Evolutionary conservation across 2,113 vertebrate species (phyloP).

Genomic region (Raphicerus campestris): DNA sequence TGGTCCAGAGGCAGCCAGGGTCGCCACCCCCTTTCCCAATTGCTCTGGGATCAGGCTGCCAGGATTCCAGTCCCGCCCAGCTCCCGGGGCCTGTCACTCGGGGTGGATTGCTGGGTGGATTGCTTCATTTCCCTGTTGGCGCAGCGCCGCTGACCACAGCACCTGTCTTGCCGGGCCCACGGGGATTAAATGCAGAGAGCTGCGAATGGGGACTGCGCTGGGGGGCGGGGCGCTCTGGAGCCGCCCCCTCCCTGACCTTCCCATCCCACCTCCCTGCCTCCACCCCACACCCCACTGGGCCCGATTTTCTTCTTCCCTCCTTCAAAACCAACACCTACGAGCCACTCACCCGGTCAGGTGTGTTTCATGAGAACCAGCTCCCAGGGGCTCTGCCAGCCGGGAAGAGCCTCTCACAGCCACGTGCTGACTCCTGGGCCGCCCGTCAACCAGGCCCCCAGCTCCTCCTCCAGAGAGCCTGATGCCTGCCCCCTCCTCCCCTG

Average conservation of each 20-base stretch:
- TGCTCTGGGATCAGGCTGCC: not conserved
- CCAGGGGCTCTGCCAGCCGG: not conserved
- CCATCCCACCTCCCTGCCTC: not conserved
- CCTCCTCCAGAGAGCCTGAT: not conserved
- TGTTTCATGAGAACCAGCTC: slow-evolving; percentile 6
- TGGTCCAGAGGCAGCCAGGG: not conserved
- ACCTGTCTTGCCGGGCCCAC: not conserved
- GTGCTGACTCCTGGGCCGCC: not conserved
- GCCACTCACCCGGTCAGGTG: not conserved
- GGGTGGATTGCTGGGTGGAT: not conserved
- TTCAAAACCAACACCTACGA: not conserved
- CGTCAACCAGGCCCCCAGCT: not conserved
- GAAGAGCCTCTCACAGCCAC: not conserved
- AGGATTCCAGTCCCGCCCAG: not conserved
- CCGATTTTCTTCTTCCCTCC: not conserved
- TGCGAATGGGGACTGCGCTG: not conserved
- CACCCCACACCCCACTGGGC: not conserved
- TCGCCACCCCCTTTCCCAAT: too few species aligned
- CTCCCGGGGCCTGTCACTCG: not conserved
- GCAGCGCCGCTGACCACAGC: too few species aligned
- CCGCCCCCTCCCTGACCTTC: too few species aligned
- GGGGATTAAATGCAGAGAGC: not conserved
- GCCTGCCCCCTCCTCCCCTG: not conserved
- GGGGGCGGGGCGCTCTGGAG: not conserved
- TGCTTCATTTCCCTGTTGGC: not conserved